These are phyloP conservation scores for Dicyrtomina minuta DNA, from an alignment of 2,888 invertebrate species.

Conservation along the genomic window DNA sequence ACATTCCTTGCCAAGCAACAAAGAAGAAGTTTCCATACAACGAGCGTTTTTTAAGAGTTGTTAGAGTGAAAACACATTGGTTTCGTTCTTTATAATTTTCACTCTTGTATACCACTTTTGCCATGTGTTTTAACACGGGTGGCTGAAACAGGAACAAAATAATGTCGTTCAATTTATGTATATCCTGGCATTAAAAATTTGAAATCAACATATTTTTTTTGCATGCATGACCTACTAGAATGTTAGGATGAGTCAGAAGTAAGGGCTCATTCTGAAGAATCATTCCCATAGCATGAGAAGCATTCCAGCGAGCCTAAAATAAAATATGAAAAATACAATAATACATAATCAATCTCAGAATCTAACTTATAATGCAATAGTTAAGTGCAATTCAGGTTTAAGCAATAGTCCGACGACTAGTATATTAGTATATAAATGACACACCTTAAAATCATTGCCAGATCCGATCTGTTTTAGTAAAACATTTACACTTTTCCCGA, in stretches of 20 bases:
- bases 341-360: neutral
- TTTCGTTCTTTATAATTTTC: constrained; percentile 34
- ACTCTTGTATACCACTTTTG: constrained; percentile 24
- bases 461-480: constrained; percentile 23
- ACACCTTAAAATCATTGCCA: constrained; percentile 32
- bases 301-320: constrained; percentile 37
- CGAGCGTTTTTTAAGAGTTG: constrained; percentile 2
- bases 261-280: constrained; percentile 22
- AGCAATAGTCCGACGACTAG: no score
- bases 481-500: constrained; percentile 2
- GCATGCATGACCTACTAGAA: constrained; percentile 14
- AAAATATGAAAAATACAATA: neutral
- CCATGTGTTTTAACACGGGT: constrained; percentile 20
- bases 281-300: constrained; percentile 32
- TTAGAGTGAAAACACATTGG: constrained; percentile 29
- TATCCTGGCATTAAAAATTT: neutral
- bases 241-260: constrained; percentile 5
- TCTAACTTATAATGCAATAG: neutral
- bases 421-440: neutral
- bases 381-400: neutral
- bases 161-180: neutral
- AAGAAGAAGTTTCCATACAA: constrained; percentile 11
- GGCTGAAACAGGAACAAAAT: constrained; percentile 6
- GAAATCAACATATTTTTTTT: neutral
- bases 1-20: constrained; percentile 19